These are phyloP conservation scores for Drosophila lacicola DNA, from an alignment of 2,888 invertebrate genomes.

Conservation along the genomic window DNA sequence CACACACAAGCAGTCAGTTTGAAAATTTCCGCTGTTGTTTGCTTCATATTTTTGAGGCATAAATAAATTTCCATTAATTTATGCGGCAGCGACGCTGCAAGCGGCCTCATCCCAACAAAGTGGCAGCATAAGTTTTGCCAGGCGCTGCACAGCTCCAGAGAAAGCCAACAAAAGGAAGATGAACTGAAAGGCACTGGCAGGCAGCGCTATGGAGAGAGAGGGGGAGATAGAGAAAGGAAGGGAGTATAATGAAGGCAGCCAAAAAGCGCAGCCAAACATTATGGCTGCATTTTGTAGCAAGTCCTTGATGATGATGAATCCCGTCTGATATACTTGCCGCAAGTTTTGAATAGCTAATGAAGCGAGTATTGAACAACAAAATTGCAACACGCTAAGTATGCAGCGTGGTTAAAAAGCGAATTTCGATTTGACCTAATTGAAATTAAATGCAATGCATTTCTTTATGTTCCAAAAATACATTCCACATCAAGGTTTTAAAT, in stretches of 20 bases:
- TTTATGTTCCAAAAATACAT: too few species aligned
- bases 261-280: conserved; percentile 42
- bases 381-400: conserved; percentile 5
- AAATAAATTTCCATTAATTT: conserved; percentile 78
- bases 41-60: conserved; percentile 63
- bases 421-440: conserved; percentile 15
- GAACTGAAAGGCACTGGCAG: conserved; percentile 7
- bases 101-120: conserved; percentile 38
- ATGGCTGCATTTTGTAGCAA: conserved; percentile 53
- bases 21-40: conserved; percentile 42
- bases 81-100: conserved; percentile 55
- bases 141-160: conserved; percentile 13
- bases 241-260: conserved; percentile 17
- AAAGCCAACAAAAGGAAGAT: conserved; percentile 45
- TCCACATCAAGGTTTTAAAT: too few species aligned
- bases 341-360: conserved; percentile 69
- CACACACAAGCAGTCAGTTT: conserved; percentile 1
- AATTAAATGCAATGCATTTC: not conserved
- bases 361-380: conserved; percentile 46
- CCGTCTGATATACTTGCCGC: conserved; percentile 51
- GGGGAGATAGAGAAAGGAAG: too few species aligned
- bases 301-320: conserved; percentile 62
- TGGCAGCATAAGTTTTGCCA: conserved; percentile 68
- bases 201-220: conserved; percentile 1
- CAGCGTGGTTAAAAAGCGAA: not conserved